Evolutionary conservation across 2,797 vertebrate genomes (phyloP), one percentile per base, ranked within the genome.

Genomic region (Malacoctenus gilli): DNA sequence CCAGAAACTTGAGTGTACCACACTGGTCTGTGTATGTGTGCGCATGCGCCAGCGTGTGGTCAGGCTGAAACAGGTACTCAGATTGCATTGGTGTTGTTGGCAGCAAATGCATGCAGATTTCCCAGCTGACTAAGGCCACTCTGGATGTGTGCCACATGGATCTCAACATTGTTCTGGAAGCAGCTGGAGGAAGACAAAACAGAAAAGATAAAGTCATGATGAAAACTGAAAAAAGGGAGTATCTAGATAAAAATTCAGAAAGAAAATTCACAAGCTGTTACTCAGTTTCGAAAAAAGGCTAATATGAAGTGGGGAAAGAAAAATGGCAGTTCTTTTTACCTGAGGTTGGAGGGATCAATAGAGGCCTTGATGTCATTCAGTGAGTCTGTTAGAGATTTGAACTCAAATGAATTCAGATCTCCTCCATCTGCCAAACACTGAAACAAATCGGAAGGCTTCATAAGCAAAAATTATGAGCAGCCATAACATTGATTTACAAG

Each of bases 161-260:
- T 98, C 91, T 99, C 97, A 5, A 99, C 97, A 0, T 98, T 99
- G 85, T 99, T 96, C 92, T 99, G 96, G 89, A 99, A 99, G 87
- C 97, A 98, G 81, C 97, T 99, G 71, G 0, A 62, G 14, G 12
- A 31, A 4, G 34, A 25, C 10, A n/a, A 5, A 37, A 52, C 18
- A 13, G 8, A 21, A 39, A n/a, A 20, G 19, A 56, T 31, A 15
- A 48, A 5, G 23, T 6, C n/a, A n/a, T n/a, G n/a, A n/a, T n/a
- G n/a, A n/a, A n/a, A n/a, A n/a, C n/a, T n/a, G n/a, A n/a, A n/a
- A n/a, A n/a, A n/a, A n/a, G n/a, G n/a, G n/a, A n/a, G n/a, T n/a
- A n/a, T n/a, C n/a, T n/a, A n/a, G n/a, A n/a, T n/a, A 6, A 5
- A 56, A 14, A 42, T 0, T 4, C 22, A 23, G 1, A 40, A 2